Percentiles rank a stretch among this genome's conserved stretches.
Evolutionary conservation across 2,113 vertebrate genomes (phyloP).

Genomic region (Amia ocellicauda): DNA sequence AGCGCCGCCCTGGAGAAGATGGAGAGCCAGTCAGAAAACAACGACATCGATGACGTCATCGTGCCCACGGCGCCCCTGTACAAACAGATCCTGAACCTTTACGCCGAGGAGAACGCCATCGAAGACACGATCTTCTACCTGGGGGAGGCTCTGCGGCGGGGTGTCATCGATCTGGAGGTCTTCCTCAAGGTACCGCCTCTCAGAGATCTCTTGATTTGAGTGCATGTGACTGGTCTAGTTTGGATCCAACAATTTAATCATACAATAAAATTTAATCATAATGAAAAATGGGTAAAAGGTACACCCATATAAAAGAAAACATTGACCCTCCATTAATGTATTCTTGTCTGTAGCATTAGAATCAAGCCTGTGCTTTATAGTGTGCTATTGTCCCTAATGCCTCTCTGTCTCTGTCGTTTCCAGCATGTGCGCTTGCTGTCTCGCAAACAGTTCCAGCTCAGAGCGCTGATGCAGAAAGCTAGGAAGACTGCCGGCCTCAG

Average conservation of each 20-base stretch:
- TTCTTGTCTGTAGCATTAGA: too few species aligned
- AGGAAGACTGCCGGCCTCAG: conserved; percentile 95
- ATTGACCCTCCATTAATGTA: too few species aligned
- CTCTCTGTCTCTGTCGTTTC: conserved; percentile 26
- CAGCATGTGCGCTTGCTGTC: conserved; percentile 96
- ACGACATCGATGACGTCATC: conserved; percentile 96
- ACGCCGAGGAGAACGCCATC: conserved; percentile 97
- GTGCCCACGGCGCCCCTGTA: conserved; percentile 95
- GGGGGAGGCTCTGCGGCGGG: conserved; percentile 89
- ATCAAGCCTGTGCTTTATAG: too few species aligned
- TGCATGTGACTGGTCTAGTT: too few species aligned
- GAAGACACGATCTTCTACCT: conserved; percentile 99
- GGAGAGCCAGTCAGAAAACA: conserved; percentile 98
- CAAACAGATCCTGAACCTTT: conserved; percentile 97
- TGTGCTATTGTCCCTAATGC: too few species aligned
- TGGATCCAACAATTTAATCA: too few species aligned
- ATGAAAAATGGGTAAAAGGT: neutral
- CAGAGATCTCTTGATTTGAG: too few species aligned
- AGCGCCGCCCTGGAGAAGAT: conserved; percentile 95
- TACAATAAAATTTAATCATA: too few species aligned
- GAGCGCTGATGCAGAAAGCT: conserved; percentile 97
- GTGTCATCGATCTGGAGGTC: conserved; percentile 95
- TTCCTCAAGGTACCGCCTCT: conserved; percentile 84
- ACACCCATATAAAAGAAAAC: too few species aligned
- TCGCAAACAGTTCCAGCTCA: conserved; percentile 97